Percentiles rank a stretch among this genome's conserved stretches.
phyloP scores from a whole-genome alignment of 2,888 invertebrate genomes.

The Xanthia icteritia region DNA sequence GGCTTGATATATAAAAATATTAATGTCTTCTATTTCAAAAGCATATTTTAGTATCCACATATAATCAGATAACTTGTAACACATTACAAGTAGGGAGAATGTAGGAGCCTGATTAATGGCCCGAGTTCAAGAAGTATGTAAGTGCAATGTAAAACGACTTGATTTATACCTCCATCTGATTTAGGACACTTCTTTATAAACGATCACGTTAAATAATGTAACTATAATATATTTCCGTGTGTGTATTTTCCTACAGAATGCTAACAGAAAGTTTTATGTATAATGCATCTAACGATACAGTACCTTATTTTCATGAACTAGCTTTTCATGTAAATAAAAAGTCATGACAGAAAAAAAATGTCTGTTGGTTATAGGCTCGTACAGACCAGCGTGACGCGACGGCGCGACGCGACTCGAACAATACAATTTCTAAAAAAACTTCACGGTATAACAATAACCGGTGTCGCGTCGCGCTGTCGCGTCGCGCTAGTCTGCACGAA shows the following conservation, averaged over 20 bases:
- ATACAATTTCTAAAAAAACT: no score
- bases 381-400: no score
- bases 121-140: slow-evolving; percentile 54
- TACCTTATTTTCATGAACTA: neutral
- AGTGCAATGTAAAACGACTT: slow-evolving; percentile 51
- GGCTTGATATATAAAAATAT: neutral
- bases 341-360: no score
- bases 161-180: slow-evolving; percentile 53
- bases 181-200: slow-evolving; percentile 27
- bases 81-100: slow-evolving; percentile 32
- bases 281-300: neutral
- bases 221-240: slow-evolving; percentile 1
- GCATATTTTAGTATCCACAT: neutral
- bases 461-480: no score
- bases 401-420: no score
- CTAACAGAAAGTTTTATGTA: neutral
- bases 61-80: slow-evolving; percentile 41
- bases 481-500: no score
- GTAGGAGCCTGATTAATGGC: slow-evolving; percentile 51
- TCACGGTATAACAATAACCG: no score
- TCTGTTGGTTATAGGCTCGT: no score
- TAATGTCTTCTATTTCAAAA: neutral
- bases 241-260: neutral
- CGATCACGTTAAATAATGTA: slow-evolving; percentile 17
- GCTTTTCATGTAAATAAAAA: neutral